A percentile compares a stretch with the other conserved stretches of the same genome.
Evolutionary conservation across 2,888 invertebrate genomes (phyloP).

Genomic region (Schizaphis graminum): DNA sequence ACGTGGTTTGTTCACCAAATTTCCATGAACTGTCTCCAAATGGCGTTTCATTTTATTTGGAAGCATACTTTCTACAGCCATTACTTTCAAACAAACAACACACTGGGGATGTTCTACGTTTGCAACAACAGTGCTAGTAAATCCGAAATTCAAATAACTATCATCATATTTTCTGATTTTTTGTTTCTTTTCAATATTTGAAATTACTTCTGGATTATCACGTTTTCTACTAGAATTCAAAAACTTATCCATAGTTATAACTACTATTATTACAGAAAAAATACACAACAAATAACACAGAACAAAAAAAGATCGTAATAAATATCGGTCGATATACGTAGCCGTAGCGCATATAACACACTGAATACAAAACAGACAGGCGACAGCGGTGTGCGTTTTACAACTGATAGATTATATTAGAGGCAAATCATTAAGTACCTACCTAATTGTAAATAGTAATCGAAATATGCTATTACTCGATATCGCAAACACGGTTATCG

Average conservation of each 20-base stretch:
- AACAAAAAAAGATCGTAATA: too few species aligned
- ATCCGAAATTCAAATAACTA: background rate
- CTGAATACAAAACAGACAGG: too few species aligned
- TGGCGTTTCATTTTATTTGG: conserved; percentile 52
- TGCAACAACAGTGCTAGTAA: conserved; percentile 21
- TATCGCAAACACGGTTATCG: too few species aligned
- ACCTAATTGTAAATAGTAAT: too few species aligned
- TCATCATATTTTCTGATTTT: background rate
- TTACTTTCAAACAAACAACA: conserved; percentile 17
- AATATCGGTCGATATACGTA: too few species aligned
- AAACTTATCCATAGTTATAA: background rate
- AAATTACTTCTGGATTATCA: background rate
- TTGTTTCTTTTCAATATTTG: background rate
- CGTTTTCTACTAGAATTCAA: background rate
- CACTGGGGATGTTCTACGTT: conserved; percentile 38
- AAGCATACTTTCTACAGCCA: conserved; percentile 66
- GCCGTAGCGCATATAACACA: too few species aligned
- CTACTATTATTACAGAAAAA: background rate
- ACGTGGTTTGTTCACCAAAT: conserved; percentile 64
- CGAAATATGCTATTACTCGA: too few species aligned
- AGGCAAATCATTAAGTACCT: too few species aligned
- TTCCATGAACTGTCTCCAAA: conserved; percentile 38
- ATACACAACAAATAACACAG: too few species aligned
- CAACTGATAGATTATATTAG: too few species aligned
- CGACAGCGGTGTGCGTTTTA: too few species aligned